phyloP scores from a whole-genome alignment of 2,888 invertebrate species.

The Micropterix aruncella region DNA sequence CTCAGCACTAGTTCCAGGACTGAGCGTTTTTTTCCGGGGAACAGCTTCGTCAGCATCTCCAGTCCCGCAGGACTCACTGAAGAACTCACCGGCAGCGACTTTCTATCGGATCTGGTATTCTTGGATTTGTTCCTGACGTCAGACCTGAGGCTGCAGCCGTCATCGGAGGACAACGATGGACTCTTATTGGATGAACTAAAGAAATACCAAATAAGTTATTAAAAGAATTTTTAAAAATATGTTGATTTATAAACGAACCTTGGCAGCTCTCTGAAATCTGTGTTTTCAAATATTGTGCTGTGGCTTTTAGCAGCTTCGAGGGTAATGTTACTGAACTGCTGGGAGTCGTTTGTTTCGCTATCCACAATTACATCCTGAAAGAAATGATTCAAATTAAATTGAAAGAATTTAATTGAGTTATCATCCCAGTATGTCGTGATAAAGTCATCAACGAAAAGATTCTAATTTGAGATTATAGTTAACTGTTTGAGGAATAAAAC shows the following conservation, averaged over 20 bases:
- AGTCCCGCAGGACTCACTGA: constrained; percentile 56
- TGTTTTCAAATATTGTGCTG: not conserved
- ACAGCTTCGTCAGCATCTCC: constrained; percentile 77
- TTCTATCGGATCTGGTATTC: not conserved
- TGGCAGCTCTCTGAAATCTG: not conserved
- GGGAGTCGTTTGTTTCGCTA: constrained; percentile 34
- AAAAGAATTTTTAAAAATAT: too few relatives aligned
- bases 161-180: not conserved
- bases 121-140: not conserved
- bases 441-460: too few relatives aligned
- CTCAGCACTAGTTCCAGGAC: constrained; percentile 85
- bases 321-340: constrained; percentile 12
- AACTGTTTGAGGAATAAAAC: too few relatives aligned
- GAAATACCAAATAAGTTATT: too few relatives aligned
- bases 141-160: not conserved
- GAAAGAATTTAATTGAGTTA: too few relatives aligned
- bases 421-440: too few relatives aligned
- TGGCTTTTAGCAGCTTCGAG: not conserved
- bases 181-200: not conserved
- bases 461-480: too few relatives aligned
- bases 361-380: constrained; percentile 16
- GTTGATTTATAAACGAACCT: not conserved
- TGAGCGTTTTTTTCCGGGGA: constrained; percentile 78
- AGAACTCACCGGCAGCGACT: not conserved
- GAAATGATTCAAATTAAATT: too few relatives aligned